Evolutionary conservation across 2,888 invertebrate genomes (phyloP), one percentile per base, ranked within the genome.

Genomic region (Globia sparganii): DNA sequence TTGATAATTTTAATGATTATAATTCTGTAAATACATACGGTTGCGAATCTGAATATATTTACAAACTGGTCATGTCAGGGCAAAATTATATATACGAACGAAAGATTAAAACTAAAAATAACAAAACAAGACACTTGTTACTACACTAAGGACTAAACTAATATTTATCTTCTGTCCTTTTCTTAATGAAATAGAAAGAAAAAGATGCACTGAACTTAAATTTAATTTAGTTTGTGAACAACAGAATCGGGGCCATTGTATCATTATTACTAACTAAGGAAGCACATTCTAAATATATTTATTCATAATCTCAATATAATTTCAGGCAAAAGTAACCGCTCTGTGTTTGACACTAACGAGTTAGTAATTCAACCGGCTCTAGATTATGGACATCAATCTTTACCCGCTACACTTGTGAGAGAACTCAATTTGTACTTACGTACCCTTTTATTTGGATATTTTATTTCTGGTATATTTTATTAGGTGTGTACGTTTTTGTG

Each of bases 271-370:
- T 5, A 61, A 25, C 3, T 34, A 25, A 61, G 21, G 21, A 61
- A 0, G 25, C 11, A 25, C 5, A 28, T 18, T 46, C 8, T 34
- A 58, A 37, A 40, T 21, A 61, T 15, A 69, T 53, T 21, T 6
- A 34, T 28, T n/a, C 37, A 46, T 81, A 46, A 78, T 81, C 59
- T 46, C 43, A 61, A 49, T 56, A 81, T 62, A 56, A 62, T 67
- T 67, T 25, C 21, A 46, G 31, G 62, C 65, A 49, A 67, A 65
- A 62, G 13, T 59, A 59, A 6, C 58, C 59, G 34, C 21, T 18
- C 37, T 58, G 77, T 82, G 49, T 68, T 34, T 82, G 82, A 77
- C 79, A 58, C 77, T 79, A 82, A 79, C 62, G 79, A 82, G 46
- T n/a, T 56, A 77, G 56, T 82, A 68, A 79, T 78, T 46, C 61